Percentiles rank a stretch among this genome's conserved stretches.
phyloP scores from a whole-genome alignment of 1,140 invertebrate species.

The Calosoma granatense region DNA sequence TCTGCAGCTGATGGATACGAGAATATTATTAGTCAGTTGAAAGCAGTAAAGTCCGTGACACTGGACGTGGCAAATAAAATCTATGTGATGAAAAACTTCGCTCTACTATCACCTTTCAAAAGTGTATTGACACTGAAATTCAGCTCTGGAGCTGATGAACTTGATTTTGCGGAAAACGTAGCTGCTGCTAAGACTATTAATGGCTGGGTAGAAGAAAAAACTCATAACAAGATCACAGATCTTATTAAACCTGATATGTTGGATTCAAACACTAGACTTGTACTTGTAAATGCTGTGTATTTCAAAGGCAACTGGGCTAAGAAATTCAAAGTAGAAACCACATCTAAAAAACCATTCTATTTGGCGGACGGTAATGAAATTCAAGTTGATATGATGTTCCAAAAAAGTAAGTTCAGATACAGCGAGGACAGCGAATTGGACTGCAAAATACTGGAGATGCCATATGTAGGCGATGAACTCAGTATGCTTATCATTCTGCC shows the following conservation, averaged over 20 bases:
- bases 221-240: constrained; percentile 60
- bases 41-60: constrained; percentile 36
- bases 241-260: constrained; percentile 47
- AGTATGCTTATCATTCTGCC: constrained; percentile 61
- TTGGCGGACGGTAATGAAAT: constrained; percentile 31
- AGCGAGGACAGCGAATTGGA: constrained; percentile 38
- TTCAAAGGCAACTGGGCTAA: constrained; percentile 67
- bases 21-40: constrained; percentile 31
- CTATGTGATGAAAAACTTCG: constrained; percentile 42
- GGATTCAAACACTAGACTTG: constrained; percentile 43
- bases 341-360: constrained; percentile 39
- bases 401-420: constrained; percentile 38
- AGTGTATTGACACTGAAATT: constrained; percentile 36
- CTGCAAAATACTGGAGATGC: constrained; percentile 44
- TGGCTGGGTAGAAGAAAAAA: constrained; percentile 60
- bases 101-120: constrained; percentile 39
- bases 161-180: constrained; percentile 41
- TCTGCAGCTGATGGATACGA: constrained; percentile 28
- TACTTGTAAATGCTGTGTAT: constrained; percentile 76
- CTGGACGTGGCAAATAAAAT: constrained; percentile 54
- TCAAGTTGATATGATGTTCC: constrained; percentile 53
- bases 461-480: constrained; percentile 44
- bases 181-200: constrained; percentile 49
- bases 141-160: constrained; percentile 37
- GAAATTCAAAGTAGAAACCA: constrained; percentile 40